Conservation (phyloP, 2,797 vertebrate genomes). For the Eulemur coronatus region DNA sequence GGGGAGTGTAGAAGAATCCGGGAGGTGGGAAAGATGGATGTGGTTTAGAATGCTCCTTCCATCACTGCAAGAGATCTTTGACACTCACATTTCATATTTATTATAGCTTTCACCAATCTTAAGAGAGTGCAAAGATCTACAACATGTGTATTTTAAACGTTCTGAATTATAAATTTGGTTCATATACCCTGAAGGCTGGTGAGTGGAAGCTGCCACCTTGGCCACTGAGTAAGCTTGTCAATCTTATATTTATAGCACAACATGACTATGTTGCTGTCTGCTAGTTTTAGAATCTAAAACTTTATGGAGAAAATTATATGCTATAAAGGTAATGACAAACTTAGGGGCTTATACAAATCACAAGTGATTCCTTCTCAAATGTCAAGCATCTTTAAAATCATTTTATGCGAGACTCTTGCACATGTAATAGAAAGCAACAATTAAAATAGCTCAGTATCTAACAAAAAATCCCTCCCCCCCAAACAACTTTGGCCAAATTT, state of each 20-base stretch:
- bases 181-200: background rate
- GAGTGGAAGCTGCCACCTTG: background rate
- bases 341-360: background rate
- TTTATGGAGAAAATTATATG: background rate
- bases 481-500: background rate
- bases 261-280: background rate
- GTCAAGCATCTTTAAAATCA: background rate
- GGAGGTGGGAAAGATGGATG: accelerated
- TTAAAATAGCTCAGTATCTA: background rate
- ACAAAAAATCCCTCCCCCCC: background rate
- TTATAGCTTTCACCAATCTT: background rate
- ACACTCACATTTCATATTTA: background rate
- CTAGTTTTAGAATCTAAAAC: background rate
- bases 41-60: background rate
- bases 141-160: background rate
- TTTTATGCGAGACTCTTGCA: background rate
- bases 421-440: background rate
- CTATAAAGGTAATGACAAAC: background rate
- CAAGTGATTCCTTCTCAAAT: background rate
- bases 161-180: background rate
- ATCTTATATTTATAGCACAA: background rate
- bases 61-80: background rate
- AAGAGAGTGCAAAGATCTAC: background rate
- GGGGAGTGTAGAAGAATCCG: background rate
- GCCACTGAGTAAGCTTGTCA: background rate